Percentiles rank a stretch among this genome's conserved stretches.
Conservation (phyloP, 1,140 invertebrate genomes). For the Caenorhabditis briggsae region DNA sequence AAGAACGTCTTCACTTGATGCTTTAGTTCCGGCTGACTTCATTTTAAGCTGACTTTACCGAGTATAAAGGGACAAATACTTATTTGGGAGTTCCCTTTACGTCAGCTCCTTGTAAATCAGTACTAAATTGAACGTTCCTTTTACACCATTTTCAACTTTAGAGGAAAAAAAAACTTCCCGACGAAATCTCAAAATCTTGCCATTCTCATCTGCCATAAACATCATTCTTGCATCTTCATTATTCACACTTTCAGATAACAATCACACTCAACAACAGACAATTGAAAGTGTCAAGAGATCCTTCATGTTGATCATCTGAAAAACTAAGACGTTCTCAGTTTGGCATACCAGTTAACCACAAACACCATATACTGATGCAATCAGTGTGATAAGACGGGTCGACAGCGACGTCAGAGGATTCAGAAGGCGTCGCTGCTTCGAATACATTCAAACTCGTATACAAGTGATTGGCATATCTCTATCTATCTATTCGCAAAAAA, state of each 20-base stretch:
- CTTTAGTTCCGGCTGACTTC: too few species aligned
- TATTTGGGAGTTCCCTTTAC: too few species aligned
- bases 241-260: background rate
- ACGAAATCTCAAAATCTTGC: too few species aligned
- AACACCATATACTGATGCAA: background rate
- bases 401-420: background rate
- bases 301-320: background rate
- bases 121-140: too few species aligned
- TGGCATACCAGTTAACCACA: slow-evolving; percentile 19
- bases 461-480: slow-evolving; percentile 13
- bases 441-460: slow-evolving; percentile 35
- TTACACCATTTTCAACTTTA: too few species aligned
- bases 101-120: too few species aligned
- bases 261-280: background rate
- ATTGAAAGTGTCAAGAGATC: background rate
- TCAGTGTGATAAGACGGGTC: slow-evolving; percentile 41
- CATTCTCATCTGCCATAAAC: background rate
- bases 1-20: too few species aligned
- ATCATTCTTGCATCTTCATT: background rate
- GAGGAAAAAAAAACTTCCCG: too few species aligned
- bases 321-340: slow-evolving; percentile 15
- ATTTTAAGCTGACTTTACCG: too few species aligned
- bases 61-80: too few species aligned
- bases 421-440: background rate
- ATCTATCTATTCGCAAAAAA: background rate